Percentiles rank a stretch among this genome's conserved stretches.
phyloP scores from a whole-genome alignment of 1,140 invertebrate genomes.

The Aphelenchoides fujianensis region DNA sequence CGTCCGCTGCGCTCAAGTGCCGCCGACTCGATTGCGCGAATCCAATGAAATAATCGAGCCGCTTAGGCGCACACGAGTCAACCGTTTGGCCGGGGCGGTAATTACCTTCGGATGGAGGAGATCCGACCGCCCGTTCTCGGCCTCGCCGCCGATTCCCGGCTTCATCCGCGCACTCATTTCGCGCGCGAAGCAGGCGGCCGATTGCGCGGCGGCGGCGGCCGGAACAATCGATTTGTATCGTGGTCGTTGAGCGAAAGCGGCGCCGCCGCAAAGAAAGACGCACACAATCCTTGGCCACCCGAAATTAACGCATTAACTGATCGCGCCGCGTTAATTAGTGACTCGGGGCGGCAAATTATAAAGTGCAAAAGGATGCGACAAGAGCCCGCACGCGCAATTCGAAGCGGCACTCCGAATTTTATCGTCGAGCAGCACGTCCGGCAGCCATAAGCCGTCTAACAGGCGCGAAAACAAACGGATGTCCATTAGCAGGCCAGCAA shows the following conservation, averaged over 20 bases:
- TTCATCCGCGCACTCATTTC: neutral
- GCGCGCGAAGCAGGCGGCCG: neutral
- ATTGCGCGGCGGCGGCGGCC: neutral
- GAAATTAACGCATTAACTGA: slow-evolving; percentile 14
- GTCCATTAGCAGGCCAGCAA: too few relatives aligned
- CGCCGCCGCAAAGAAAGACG: neutral
- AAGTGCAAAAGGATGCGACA: slow-evolving; percentile 9
- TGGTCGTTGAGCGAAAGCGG: too few relatives aligned
- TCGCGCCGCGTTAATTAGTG: slow-evolving; percentile 13
- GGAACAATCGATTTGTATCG: neutral
- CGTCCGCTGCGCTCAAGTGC: neutral
- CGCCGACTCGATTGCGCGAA: neutral
- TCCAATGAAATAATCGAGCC: neutral
- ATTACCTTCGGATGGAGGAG: too few relatives aligned
- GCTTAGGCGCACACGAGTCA: neutral
- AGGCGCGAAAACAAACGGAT: too few relatives aligned
- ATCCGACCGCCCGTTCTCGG: neutral
- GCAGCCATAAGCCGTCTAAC: too few relatives aligned
- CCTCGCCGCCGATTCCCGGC: neutral
- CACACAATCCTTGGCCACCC: slow-evolving; percentile 3
- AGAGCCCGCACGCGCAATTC: too few relatives aligned
- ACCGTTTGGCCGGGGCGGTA: neutral
- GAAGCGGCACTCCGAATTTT: too few relatives aligned
- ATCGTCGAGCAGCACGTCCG: too few relatives aligned
- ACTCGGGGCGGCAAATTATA: neutral